A percentile compares a stretch with the other conserved stretches of the same genome.
Conservation (phyloP, 2,888 invertebrate genomes). For the Flabesymbios commensalis region DNA sequence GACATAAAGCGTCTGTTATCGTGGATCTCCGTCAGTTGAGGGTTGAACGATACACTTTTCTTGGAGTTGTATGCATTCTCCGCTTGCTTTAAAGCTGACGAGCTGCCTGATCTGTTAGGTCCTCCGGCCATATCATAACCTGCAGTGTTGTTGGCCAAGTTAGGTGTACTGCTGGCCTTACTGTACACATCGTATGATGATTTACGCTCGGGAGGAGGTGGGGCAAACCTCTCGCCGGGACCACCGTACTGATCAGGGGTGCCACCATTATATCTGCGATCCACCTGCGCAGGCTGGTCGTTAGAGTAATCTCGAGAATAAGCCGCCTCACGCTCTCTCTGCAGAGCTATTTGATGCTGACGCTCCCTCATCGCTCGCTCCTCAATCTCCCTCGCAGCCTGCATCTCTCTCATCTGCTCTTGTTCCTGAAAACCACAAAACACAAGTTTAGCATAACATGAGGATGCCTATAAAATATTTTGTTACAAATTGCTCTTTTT, state of each 20-base stretch:
- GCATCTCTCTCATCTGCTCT: slow-evolving; percentile 53
- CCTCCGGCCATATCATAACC: too few species aligned
- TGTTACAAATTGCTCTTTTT: not conserved
- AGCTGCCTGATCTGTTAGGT: not conserved
- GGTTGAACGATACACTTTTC: slow-evolving; percentile 62
- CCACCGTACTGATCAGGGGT: not conserved
- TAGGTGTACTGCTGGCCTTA: slow-evolving; percentile 59
- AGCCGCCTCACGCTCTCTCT: slow-evolving; percentile 9
- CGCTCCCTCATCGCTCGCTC: slow-evolving; percentile 61
- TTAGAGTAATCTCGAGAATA: too few species aligned
- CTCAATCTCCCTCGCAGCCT: slow-evolving; percentile 63
- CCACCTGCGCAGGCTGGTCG: not conserved
- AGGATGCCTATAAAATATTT: too few species aligned
- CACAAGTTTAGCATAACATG: too few species aligned
- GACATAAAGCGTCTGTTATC: slow-evolving; percentile 24
- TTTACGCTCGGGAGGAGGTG: slow-evolving; percentile 82
- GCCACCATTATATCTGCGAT: not conserved
- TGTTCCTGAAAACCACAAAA: slow-evolving; percentile 43
- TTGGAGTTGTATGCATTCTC: slow-evolving; percentile 35
- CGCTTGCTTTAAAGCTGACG: slow-evolving; percentile 18
- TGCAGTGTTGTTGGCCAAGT: not conserved
- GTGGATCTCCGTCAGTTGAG: slow-evolving; percentile 54
- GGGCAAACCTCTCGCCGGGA: slow-evolving; percentile 32
- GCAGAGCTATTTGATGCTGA: slow-evolving; percentile 60
- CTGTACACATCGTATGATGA: slow-evolving; percentile 87